Percentiles rank a stretch among this genome's conserved stretches.
phyloP scores from a whole-genome alignment of 92 coral and sea anemone genomes.

The Actinernus sp. region DNA sequence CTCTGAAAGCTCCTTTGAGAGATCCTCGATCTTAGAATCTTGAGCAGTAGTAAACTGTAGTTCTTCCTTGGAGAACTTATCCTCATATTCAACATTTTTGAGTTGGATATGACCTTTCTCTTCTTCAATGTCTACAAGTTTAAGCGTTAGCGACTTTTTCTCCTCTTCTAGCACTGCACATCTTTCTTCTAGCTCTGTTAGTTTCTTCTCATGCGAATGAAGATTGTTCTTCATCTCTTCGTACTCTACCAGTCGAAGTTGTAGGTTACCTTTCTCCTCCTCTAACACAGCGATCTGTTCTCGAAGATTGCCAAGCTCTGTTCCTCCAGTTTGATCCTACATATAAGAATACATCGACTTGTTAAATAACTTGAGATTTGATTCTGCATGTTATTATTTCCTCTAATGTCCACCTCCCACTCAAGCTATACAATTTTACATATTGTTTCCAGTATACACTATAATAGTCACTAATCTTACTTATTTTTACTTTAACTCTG shows the following conservation, averaged over 20 bases:
- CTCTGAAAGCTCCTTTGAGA: constrained; percentile 5
- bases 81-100: constrained; percentile 61
- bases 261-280: constrained; percentile 51
- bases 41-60: constrained; percentile 21
- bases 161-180: constrained; percentile 61
- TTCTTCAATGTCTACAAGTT: constrained; percentile 70
- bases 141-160: constrained; percentile 55
- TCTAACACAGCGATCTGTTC: constrained; percentile 40
- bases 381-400: too few relatives aligned
- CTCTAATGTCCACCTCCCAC: too few relatives aligned
- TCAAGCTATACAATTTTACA: too few relatives aligned
- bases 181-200: constrained; percentile 57
- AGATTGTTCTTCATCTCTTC: constrained; percentile 7
- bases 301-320: constrained; percentile 22
- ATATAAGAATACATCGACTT: too few relatives aligned
- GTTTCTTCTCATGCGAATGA: constrained; percentile 10
- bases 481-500: too few relatives aligned
- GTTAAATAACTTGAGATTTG: too few relatives aligned
- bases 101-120: constrained; percentile 65
- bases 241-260: constrained; percentile 21
- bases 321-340: constrained; percentile 18
- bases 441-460: too few relatives aligned
- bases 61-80: constrained; percentile 36
- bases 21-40: constrained; percentile 15
- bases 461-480: too few relatives aligned